Base-by-base conservation (phyloP, 2,888 invertebrate species). In the Zhuqinia jingwanae region DNA sequence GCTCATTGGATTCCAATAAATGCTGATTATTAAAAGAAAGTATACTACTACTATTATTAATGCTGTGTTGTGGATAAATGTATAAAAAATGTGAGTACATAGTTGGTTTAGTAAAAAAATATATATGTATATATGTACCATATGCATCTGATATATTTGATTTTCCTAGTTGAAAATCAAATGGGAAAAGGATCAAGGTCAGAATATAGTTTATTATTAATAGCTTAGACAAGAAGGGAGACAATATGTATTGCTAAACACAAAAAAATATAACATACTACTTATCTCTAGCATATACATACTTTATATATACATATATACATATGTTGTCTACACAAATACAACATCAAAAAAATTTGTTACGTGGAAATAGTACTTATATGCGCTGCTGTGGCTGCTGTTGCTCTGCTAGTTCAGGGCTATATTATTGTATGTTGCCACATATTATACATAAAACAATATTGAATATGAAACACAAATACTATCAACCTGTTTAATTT, bases 141-240 rank as follows among this genome's bases (percentile, higher is more conserved):
- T 36, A 17, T 17, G 20, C 17, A 56, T 56, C n/a, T n/a, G n/a
- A n/a, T n/a, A n/a, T n/a, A n/a, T n/a, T 2, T 15, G n/a, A 36
- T 63, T 22, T 25, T 25, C 11, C 10, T 63, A 36, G 36, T 63
- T 47, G 63, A 60, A 45, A 30, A 42, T 6, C 13, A 45, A 20
- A 81, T 73, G 36, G 58, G 73, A 73, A 73, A 58, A 73, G 70
- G 81, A 81, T 81, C 81, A 81, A 81, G 81, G 81, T 81, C 81
- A 60, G 17, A 6, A 36, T 3, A n/a, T 80, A 70, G 42, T 82
- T 60, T 27, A 82, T 17, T 73, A 73, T 60, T 60, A 22, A 82
- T 58, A 42, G 25, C 13, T 17, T 20, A 60, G 60, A 60, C 77
- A 63, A 22, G 22, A 45, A 45, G 60, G 60, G 45, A n/a, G n/a